A percentile compares a stretch with the other conserved stretches of the same genome.
phyloP scores from a whole-genome alignment of 1,140 invertebrate genomes.

The Formica exsecta region DNA sequence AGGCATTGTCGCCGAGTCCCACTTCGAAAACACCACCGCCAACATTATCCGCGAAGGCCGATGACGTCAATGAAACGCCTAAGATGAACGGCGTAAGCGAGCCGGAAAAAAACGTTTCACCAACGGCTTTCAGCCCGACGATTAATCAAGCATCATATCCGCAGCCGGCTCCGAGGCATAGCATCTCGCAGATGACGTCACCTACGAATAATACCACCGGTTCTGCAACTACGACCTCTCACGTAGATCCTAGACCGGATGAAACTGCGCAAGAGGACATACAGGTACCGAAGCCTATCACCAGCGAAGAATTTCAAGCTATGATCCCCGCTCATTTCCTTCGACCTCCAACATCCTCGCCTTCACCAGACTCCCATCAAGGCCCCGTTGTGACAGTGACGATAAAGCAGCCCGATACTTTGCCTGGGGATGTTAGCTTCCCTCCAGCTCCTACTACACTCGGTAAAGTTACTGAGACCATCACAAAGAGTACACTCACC shows the following conservation, averaged over 20 bases:
- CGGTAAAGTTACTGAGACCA: slow-evolving; percentile 95
- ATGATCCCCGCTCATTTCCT: slow-evolving; percentile 97
- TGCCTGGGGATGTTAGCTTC: slow-evolving; percentile 89
- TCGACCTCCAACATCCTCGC: slow-evolving; percentile 87
- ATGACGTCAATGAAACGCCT: slow-evolving; percentile 81
- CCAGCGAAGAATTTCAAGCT: slow-evolving; percentile 96
- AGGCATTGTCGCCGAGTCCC: slow-evolving; percentile 80
- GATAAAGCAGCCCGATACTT: slow-evolving; percentile 90
- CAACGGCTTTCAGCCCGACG: slow-evolving; percentile 63
- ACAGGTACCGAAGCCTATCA: slow-evolving; percentile 93
- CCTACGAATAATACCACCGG: slow-evolving; percentile 67
- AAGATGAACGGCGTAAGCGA: slow-evolving; percentile 85
- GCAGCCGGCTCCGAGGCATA: slow-evolving; percentile 84
- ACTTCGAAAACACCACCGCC: slow-evolving; percentile 80
- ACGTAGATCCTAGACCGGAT: slow-evolving; percentile 74
- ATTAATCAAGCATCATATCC: slow-evolving; percentile 73
- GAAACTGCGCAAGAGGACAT: slow-evolving; percentile 82
- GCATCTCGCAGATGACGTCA: slow-evolving; percentile 77
- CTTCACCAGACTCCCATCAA: slow-evolving; percentile 85
- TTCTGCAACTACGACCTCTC: slow-evolving; percentile 60
- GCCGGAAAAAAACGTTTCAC: slow-evolving; percentile 57
- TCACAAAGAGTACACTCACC: slow-evolving; percentile 97
- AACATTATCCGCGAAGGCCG: slow-evolving; percentile 64
- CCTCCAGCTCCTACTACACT: slow-evolving; percentile 93
- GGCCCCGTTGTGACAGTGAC: slow-evolving; percentile 90